Evolutionary conservation across 2,888 invertebrate genomes (phyloP).

Genomic region (Cetonia aurata): DNA sequence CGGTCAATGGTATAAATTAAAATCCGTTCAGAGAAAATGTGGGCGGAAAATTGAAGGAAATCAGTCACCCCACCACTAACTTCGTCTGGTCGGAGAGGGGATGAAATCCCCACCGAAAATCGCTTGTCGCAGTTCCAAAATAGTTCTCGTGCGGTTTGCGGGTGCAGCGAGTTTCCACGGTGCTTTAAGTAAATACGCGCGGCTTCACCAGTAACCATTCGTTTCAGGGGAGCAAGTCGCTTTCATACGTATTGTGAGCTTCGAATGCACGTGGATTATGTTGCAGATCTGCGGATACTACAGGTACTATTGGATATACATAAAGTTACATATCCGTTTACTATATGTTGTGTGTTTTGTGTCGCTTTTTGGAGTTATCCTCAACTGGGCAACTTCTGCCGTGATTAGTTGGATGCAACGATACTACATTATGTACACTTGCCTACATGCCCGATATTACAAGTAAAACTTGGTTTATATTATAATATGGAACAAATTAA

Average conservation of each 20-base stretch:
- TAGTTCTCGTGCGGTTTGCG: conserved; percentile 39
- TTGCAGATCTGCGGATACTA: conserved; percentile 1
- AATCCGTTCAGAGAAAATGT: background rate
- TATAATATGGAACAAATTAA: no score
- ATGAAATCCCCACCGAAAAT: conserved; percentile 36
- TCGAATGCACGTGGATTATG: no score
- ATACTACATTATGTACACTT: no score
- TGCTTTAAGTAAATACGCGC: conserved; percentile 46
- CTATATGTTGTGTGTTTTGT: conserved; percentile 11
- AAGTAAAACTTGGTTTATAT: no score
- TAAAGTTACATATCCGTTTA: background rate
- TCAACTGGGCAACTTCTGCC: background rate
- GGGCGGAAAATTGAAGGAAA: conserved; percentile 19
- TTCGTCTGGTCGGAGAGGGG: conserved; percentile 6
- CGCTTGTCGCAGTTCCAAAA: conserved; percentile 37
- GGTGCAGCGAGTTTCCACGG: conserved; percentile 50
- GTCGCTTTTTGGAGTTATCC: conserved; percentile 11
- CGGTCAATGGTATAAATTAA: no score
- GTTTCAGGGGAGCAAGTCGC: conserved; percentile 1
- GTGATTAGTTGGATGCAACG: background rate
- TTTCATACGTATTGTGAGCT: background rate
- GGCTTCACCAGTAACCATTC: background rate
- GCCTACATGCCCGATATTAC: no score
- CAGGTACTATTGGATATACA: conserved; percentile 24
- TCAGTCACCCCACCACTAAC: conserved; percentile 30